Evolutionary conservation across 2,797 vertebrate species (phyloP).

Genomic region (Hypotaenidia okinawae): DNA sequence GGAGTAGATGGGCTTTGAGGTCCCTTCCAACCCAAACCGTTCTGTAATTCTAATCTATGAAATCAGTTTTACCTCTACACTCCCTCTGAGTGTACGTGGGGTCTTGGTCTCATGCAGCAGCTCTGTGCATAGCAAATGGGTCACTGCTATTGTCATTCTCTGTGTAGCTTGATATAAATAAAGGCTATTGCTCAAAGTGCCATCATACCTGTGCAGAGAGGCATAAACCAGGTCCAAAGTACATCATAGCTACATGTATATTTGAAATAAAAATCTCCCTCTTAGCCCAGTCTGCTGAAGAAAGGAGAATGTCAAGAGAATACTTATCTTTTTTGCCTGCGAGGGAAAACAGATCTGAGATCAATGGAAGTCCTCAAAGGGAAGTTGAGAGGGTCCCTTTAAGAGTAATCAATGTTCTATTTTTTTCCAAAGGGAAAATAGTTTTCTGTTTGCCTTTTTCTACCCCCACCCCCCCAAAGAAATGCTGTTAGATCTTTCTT

Average conservation of each 20-base stretch:
- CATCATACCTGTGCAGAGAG: not conserved
- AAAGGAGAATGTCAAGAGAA: conserved; percentile 46
- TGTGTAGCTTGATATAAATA: not conserved
- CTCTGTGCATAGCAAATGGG: not conserved
- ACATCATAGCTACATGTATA: not conserved
- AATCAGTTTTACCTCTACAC: not conserved
- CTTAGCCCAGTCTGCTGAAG: conserved; percentile 12
- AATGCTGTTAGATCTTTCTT: not conserved
- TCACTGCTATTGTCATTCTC: not conserved
- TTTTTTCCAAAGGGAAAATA: not conserved
- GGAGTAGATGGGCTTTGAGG: no score
- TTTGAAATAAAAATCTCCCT: conserved; percentile 44
- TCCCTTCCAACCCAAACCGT: no score
- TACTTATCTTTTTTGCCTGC: conserved; percentile 6
- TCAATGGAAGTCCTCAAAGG: conserved; percentile 52
- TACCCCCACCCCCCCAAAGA: not conserved
- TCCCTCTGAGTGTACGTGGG: not conserved
- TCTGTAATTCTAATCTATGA: no score
- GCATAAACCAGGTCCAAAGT: not conserved
- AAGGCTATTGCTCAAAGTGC: not conserved
- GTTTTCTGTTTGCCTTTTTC: not conserved
- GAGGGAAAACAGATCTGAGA: conserved; percentile 33
- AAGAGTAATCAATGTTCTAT: conserved; percentile 54
- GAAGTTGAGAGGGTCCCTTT: conserved; percentile 47
- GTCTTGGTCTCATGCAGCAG: not conserved